A percentile compares a stretch with the other conserved stretches of the same genome.
These are phyloP conservation scores for Prunella fulvescens DNA, from an alignment of 2,113 vertebrate genomes.

Conservation along the genomic window DNA sequence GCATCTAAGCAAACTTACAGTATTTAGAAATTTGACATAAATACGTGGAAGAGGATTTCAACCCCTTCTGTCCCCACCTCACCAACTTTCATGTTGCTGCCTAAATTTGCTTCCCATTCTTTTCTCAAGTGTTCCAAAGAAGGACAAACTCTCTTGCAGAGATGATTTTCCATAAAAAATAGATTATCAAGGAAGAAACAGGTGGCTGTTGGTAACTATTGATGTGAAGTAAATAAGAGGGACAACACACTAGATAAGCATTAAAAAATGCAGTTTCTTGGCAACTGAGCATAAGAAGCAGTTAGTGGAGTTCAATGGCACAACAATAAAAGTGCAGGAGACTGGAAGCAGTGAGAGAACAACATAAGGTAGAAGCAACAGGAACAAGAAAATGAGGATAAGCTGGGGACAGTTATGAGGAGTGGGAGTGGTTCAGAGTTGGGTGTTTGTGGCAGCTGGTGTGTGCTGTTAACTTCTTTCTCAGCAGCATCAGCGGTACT, in stretches of 20 bases:
- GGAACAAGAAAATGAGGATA: neutral
- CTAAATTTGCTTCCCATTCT: neutral
- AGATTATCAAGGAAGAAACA: neutral
- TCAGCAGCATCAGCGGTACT: neutral
- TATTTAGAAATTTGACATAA: neutral
- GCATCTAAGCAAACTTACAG: neutral
- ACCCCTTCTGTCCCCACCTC: neutral
- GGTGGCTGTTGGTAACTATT: neutral
- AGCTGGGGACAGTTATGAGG: neutral
- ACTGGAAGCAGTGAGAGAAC: neutral
- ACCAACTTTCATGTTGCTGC: neutral
- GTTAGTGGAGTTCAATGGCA: neutral
- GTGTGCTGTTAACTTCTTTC: neutral
- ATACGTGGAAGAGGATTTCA: neutral
- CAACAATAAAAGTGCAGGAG: neutral
- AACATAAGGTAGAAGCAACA: neutral
- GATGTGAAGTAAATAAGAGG: neutral
- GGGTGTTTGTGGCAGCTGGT: neutral
- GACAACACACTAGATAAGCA: neutral
- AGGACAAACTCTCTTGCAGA: neutral
- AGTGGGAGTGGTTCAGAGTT: neutral
- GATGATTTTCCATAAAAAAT: neutral
- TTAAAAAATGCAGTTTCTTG: neutral
- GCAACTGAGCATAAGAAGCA: neutral
- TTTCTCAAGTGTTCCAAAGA: neutral